Conservation (phyloP, 2,888 invertebrate species). For the Tipula helvola region DNA sequence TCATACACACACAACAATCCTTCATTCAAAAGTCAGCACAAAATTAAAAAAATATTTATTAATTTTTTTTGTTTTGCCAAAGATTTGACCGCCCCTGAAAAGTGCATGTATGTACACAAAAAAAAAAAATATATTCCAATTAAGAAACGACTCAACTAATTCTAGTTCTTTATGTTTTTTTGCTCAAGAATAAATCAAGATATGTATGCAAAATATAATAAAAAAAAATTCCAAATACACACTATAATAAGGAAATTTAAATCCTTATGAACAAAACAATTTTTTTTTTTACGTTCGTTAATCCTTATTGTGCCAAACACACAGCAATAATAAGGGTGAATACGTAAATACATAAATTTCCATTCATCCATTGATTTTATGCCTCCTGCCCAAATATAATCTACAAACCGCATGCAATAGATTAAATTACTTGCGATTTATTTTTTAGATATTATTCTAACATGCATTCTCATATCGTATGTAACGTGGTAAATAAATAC, state of each 20-base stretch:
- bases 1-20: not conserved
- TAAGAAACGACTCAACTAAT: not conserved
- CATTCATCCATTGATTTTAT: not conserved
- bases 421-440: not conserved
- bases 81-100: not conserved
- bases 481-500: not conserved
- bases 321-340: not conserved
- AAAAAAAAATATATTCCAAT: not conserved
- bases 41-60: not conserved
- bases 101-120: not conserved
- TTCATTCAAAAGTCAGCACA: conserved; percentile 4
- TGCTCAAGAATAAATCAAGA: not conserved
- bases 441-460: not conserved
- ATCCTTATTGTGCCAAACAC: not conserved
- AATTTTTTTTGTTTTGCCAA: not conserved
- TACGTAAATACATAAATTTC: not conserved
- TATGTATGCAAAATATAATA: not conserved
- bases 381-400: not conserved
- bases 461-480: not conserved
- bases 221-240: not conserved
- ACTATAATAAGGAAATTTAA: not conserved
- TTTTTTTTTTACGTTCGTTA: not conserved
- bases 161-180: not conserved
- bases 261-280: not conserved
- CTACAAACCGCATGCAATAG: not conserved